phyloP scores from a whole-genome alignment of 2,113 vertebrate species.

The Colius striatus region DNA sequence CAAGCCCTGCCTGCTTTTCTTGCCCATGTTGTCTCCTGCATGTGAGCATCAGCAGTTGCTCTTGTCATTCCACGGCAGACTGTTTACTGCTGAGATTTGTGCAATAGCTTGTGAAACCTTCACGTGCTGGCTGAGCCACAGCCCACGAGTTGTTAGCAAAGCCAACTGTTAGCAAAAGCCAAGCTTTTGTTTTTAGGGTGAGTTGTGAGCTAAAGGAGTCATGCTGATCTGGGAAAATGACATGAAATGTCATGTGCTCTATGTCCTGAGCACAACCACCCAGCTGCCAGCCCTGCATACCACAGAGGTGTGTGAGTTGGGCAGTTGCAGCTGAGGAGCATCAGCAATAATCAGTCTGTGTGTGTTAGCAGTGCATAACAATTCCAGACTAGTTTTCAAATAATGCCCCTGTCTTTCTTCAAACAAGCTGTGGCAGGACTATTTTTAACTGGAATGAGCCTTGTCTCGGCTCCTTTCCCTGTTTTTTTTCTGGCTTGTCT shows the following conservation, averaged over 20 bases:
- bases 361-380: rapidly evolving
- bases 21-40: neutral
- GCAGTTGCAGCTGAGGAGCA: neutral
- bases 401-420: neutral
- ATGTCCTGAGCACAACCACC: neutral
- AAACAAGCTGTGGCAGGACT: neutral
- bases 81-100: neutral
- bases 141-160: neutral
- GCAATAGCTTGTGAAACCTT: neutral
- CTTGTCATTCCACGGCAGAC: neutral
- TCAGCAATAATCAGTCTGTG: rapidly evolving
- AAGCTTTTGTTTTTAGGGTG: neutral
- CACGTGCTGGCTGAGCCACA: neutral
- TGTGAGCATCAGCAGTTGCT: neutral
- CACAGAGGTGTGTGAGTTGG: rapidly evolving
- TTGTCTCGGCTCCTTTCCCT: neutral
- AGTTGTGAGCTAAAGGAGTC: neutral
- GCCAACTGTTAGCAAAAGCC: neutral
- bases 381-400: neutral
- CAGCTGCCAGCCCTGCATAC: no score
- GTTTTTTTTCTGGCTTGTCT: neutral
- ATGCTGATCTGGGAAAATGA: neutral
- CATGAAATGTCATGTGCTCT: rapidly evolving
- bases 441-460: neutral
- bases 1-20: neutral